A percentile compares a stretch with the other conserved stretches of the same genome.
Evolutionary conservation across 2,888 invertebrate species (phyloP).

Genomic region (Antheraea yamamai): DNA sequence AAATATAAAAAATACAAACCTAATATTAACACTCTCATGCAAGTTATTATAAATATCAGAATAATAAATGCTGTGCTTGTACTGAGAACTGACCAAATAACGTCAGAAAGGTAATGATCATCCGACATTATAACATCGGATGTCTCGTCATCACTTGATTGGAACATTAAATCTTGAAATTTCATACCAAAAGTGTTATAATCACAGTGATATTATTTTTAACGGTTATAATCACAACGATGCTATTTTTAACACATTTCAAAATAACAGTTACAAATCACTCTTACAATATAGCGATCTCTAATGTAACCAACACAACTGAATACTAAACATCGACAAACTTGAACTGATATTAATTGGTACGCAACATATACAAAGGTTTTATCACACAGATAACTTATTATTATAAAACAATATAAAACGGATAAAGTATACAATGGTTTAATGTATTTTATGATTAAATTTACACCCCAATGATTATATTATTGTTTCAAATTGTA

Average conservation of each 20-base stretch:
- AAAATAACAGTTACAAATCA: neutral
- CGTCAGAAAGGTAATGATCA: constrained; percentile 26
- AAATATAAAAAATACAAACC: constrained; percentile 25
- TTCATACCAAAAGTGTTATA: constrained; percentile 32
- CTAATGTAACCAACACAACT: neutral
- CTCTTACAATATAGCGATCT: neutral
- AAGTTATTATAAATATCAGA: constrained; percentile 42
- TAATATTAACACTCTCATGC: constrained; percentile 40
- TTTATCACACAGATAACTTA: neutral
- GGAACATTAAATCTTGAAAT: constrained; percentile 30
- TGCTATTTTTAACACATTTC: neutral
- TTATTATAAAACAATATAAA: neutral
- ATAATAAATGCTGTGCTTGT: constrained; percentile 34
- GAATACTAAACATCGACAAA: constrained; percentile 1
- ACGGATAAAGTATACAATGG: constrained; percentile 4
- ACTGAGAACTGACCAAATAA: constrained; percentile 39
- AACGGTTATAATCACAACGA: neutral
- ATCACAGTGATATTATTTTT: neutral
- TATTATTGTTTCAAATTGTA: neutral
- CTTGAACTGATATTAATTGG: neutral
- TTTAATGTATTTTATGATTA: constrained; percentile 7
- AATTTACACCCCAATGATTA: neutral
- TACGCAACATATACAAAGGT: neutral
- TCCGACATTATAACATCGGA: neutral
- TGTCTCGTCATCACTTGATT: neutral